phyloP scores from a whole-genome alignment of 2,888 invertebrate genomes.

The Pecten maximus region DNA sequence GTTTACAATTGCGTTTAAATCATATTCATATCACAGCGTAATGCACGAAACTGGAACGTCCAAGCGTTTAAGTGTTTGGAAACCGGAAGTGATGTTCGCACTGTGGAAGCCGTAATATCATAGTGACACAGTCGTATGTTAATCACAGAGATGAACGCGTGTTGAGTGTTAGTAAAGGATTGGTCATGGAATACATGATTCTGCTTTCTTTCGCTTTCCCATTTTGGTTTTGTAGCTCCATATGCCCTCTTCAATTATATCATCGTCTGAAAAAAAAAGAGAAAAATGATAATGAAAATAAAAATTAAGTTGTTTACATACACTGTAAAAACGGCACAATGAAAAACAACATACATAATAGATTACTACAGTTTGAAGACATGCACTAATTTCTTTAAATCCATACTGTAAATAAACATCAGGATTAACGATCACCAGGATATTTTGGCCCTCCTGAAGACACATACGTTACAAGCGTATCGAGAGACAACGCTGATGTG shows the following conservation, averaged over 20 bases:
- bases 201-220: slow-evolving; percentile 2
- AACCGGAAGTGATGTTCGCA: not conserved
- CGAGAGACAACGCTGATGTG: not conserved
- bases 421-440: not conserved
- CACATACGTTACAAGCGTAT: not conserved
- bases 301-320: no score
- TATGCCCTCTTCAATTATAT: not conserved
- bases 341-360: no score
- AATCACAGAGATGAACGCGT: not conserved
- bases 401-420: no score
- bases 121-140: not conserved
- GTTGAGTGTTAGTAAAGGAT: not conserved
- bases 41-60: not conserved
- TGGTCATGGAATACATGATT: not conserved
- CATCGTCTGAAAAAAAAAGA: not conserved
- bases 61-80: not conserved
- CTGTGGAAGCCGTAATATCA: not conserved
- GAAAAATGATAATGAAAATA: not conserved
- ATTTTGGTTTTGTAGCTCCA: slow-evolving; percentile 8
- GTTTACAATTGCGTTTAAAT: not conserved
- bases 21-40: not conserved
- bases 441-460: not conserved
- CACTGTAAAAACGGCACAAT: no score
- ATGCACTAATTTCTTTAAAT: no score
- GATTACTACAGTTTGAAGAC: no score